phyloP scores from a whole-genome alignment of 1,140 invertebrate genomes.

The Diabrotica undecimpunctata region DNA sequence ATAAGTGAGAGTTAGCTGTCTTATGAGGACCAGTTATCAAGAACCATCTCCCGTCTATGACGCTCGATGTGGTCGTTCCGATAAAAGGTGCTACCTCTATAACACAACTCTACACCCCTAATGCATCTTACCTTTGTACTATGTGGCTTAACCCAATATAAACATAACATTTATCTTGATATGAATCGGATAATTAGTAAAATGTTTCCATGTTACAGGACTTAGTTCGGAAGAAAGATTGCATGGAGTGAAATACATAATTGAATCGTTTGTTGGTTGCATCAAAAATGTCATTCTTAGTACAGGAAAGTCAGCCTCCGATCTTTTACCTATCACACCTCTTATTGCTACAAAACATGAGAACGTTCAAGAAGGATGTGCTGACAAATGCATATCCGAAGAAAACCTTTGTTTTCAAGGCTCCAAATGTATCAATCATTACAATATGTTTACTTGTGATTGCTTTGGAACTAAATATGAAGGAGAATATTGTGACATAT shows the following conservation, averaged over 20 bases:
- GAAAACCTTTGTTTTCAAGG: slow-evolving; percentile 81
- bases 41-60: no score
- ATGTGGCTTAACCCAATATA: no score
- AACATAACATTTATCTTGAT: no score
- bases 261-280: slow-evolving; percentile 88
- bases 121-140: no score
- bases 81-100: no score
- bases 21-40: no score
- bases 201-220: slow-evolving; percentile 52
- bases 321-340: slow-evolving; percentile 73
- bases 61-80: no score
- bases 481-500: slow-evolving; percentile 84
- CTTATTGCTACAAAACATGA: slow-evolving; percentile 80
- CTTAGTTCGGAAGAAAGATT: slow-evolving; percentile 79
- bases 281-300: slow-evolving; percentile 80
- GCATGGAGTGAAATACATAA: slow-evolving; percentile 85
- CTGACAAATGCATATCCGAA: slow-evolving; percentile 72
- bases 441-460: slow-evolving; percentile 79
- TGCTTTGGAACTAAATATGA: slow-evolving; percentile 90
- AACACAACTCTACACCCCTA: no score
- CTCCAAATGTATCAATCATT: slow-evolving; percentile 84
- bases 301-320: slow-evolving; percentile 77
- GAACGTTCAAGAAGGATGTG: slow-evolving; percentile 80
- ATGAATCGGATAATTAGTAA: neutral
- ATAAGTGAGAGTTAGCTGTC: no score